phyloP scores from a whole-genome alignment of 2,888 invertebrate species.

The Melitaea athalia region DNA sequence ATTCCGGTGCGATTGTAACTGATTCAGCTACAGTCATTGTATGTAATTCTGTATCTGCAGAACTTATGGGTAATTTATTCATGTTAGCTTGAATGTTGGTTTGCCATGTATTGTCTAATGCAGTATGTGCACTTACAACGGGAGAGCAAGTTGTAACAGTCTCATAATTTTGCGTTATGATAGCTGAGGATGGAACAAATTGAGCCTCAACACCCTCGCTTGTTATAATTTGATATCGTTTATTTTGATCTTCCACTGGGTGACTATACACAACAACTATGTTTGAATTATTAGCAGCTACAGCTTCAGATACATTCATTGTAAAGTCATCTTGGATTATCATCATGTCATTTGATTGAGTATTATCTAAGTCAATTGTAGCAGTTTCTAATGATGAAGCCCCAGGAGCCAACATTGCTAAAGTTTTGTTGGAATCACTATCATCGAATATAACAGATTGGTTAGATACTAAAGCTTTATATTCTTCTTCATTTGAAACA shows the following conservation, averaged over 20 bases:
- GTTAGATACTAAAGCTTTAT: constrained; percentile 73
- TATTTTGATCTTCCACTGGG: constrained; percentile 79
- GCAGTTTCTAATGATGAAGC: constrained; percentile 54
- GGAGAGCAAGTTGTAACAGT: constrained; percentile 73
- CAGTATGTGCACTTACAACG: constrained; percentile 69
- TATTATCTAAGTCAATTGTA: constrained; percentile 69
- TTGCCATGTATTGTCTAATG: constrained; percentile 60
- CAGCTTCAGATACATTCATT: constrained; percentile 77
- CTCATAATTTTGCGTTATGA: constrained; percentile 71
- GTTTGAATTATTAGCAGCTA: constrained; percentile 79
- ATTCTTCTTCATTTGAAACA: constrained; percentile 77
- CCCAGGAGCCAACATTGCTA: constrained; percentile 66
- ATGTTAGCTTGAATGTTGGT: constrained; percentile 50
- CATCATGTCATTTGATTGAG: constrained; percentile 84
- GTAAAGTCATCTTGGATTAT: constrained; percentile 83
- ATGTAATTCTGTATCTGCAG: constrained; percentile 32
- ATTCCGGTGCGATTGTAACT: constrained; percentile 32
- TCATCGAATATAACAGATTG: constrained; percentile 75
- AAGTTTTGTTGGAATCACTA: constrained; percentile 62
- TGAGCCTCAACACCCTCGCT: constrained; percentile 65
- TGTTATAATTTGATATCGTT: constrained; percentile 77
- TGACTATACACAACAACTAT: constrained; percentile 85
- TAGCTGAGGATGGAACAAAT: constrained; percentile 68
- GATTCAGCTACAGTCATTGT: constrained; percentile 35
- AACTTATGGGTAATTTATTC: constrained; percentile 35